Conservation (phyloP, 2,888 invertebrate species). For the Cabera pusaria region DNA sequence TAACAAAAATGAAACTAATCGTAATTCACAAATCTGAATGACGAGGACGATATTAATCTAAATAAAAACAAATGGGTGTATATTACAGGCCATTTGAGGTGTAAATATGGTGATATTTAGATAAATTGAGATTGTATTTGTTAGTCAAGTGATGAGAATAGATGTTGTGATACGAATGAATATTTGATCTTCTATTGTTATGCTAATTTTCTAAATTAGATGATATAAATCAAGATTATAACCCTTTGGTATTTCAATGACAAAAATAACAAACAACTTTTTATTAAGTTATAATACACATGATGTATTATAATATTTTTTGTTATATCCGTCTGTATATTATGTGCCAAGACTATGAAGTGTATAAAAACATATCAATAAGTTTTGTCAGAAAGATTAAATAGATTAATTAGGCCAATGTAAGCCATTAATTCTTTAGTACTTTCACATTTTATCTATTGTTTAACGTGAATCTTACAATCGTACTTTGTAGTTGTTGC, state of each 20-base stretch:
- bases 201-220: conserved; percentile 28
- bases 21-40: no score
- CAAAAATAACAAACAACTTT: conserved; percentile 14
- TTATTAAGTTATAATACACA: conserved; percentile 1
- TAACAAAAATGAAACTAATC: no score
- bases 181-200: conserved; percentile 32
- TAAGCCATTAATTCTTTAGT: no score
- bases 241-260: conserved; percentile 9
- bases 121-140: conserved; percentile 35
- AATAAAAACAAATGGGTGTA: conserved; percentile 15
- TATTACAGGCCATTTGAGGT: conserved; percentile 23
- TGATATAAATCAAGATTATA: conserved; percentile 26
- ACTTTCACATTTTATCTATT: no score
- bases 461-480: no score
- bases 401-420: no score
- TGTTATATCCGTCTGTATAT: no score
- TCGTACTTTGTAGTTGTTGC: no score
- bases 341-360: no score
- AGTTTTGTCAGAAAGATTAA: no score
- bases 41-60: conserved; percentile 11
- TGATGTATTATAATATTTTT: no score
- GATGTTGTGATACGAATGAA: conserved; percentile 25
- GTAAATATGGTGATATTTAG: conserved; percentile 39
- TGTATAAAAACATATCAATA: no score
- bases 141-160: conserved; percentile 32